Percentiles rank a stretch among this genome's conserved stretches.
phyloP scores from a whole-genome alignment of 1,140 invertebrate species.

The Phymastichus coffea region DNA sequence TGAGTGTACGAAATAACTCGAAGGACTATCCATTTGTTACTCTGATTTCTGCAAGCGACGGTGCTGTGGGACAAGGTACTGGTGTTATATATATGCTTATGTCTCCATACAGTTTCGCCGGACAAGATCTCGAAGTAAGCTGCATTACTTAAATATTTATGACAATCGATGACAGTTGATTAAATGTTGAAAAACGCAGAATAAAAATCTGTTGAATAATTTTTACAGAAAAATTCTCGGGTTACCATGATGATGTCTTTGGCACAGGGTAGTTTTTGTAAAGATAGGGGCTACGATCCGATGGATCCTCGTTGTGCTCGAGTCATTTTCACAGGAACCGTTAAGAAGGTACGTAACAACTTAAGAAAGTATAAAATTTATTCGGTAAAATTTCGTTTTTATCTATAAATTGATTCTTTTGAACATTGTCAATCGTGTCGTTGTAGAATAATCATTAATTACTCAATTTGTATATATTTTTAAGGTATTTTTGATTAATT shows the following conservation, averaged over 20 bases:
- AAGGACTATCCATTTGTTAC: slow-evolving; percentile 69
- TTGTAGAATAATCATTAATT: slow-evolving; percentile 72
- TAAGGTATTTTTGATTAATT: slow-evolving; percentile 54
- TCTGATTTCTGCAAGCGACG: slow-evolving; percentile 75
- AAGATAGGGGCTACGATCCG: slow-evolving; percentile 65
- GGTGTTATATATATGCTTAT: slow-evolving; percentile 78
- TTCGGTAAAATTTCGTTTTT: too few relatives aligned
- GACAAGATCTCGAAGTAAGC: slow-evolving; percentile 67
- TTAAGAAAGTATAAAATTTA: too few relatives aligned
- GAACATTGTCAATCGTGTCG: slow-evolving; percentile 62
- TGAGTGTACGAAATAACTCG: background rate
- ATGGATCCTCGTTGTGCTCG: slow-evolving; percentile 80
- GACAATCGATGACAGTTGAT: too few relatives aligned
- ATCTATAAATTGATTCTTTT: background rate
- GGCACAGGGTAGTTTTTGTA: slow-evolving; percentile 69
- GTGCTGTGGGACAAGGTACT: slow-evolving; percentile 64
- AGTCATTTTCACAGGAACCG: slow-evolving; percentile 69
- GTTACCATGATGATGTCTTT: slow-evolving; percentile 70
- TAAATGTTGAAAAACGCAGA: background rate
- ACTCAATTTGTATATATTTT: slow-evolving; percentile 68
- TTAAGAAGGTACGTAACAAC: slow-evolving; percentile 60
- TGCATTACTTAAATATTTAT: too few relatives aligned
- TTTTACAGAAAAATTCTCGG: slow-evolving; percentile 62
- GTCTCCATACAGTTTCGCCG: slow-evolving; percentile 74
- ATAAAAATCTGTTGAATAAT: slow-evolving; percentile 17